Conservation (phyloP, 2,797 vertebrate species). For the Mus caroli region DNA sequence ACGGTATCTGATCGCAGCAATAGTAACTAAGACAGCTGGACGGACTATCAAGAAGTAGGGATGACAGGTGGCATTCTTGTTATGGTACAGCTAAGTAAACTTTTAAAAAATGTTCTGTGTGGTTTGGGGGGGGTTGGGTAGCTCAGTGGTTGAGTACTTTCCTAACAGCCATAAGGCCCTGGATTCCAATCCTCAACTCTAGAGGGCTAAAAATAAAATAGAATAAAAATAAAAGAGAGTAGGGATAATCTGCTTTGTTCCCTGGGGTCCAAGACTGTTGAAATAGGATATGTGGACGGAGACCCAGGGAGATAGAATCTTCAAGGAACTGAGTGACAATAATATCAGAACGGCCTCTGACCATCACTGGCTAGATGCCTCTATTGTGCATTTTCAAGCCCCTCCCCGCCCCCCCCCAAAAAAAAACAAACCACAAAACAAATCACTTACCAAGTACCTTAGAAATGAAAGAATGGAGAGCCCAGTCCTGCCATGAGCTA, state of each 20-base stretch:
- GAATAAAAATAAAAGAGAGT: background rate
- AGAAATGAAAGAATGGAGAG: slow-evolving; percentile 3
- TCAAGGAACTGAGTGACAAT: background rate
- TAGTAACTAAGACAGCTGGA: background rate
- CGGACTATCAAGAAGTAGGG: background rate
- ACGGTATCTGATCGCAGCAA: background rate
- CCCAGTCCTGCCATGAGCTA: background rate
- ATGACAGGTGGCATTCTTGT: background rate
- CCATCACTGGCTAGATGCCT: slow-evolving; percentile 4
- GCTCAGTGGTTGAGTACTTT: background rate
- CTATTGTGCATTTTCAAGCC: slow-evolving; percentile 27
- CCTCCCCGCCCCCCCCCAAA: background rate
- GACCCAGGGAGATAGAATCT: slow-evolving; percentile 26
- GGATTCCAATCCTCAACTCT: background rate
- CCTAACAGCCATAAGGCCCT: background rate
- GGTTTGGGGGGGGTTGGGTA: background rate
- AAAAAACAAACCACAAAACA: background rate
- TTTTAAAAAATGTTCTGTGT: background rate
- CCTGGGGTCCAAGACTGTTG: slow-evolving; percentile 1
- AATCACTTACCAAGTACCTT: background rate
- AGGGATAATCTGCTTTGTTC: background rate
- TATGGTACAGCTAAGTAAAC: background rate
- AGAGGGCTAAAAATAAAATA: background rate
- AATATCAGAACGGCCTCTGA: slow-evolving; percentile 7
- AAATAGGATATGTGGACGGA: background rate